Percentiles rank a stretch among this genome's conserved stretches.
Evolutionary conservation across 2,797 vertebrate genomes (phyloP).

Genomic region (Oreochromis grahami): DNA sequence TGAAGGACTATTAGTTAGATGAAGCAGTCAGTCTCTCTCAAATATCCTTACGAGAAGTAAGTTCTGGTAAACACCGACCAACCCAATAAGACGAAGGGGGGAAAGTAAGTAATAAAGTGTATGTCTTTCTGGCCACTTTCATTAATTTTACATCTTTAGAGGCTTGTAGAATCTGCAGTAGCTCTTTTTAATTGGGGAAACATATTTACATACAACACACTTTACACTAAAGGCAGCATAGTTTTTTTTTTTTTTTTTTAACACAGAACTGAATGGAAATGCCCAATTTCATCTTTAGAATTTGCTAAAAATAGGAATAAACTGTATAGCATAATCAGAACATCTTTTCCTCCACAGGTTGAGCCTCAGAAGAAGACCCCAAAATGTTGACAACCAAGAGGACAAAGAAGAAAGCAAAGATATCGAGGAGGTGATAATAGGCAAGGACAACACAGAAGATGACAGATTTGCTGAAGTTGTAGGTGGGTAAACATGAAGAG

Average conservation of each 20-base stretch:
- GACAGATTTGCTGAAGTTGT: slow-evolving; percentile 41
- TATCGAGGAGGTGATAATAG: slow-evolving; percentile 18
- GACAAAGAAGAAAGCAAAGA: slow-evolving; percentile 27
- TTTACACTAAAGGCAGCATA: not conserved
- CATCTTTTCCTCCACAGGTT: slow-evolving; percentile 1
- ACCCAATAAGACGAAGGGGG: not conserved
- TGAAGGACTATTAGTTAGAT: not conserved
- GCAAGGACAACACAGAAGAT: not conserved
- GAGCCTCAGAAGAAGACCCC: slow-evolving; percentile 2
- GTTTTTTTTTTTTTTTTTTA: not conserved
- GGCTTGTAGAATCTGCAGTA: not conserved
- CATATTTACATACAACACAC: not conserved
- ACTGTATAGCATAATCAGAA: not conserved
- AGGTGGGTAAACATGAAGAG: slow-evolving; percentile 34
- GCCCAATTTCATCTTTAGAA: not conserved
- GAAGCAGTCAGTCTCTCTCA: not conserved
- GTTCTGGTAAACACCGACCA: not conserved
- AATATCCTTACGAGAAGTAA: not conserved
- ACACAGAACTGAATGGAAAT: not conserved
- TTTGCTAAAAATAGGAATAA: not conserved
- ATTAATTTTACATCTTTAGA: not conserved
- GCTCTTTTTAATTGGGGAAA: not conserved
- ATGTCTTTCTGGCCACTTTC: not conserved
- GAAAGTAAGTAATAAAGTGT: not conserved
- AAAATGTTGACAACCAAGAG: not conserved